Base-by-base conservation (phyloP, 2,888 invertebrate species). In the Agriotes lineatus region DNA sequence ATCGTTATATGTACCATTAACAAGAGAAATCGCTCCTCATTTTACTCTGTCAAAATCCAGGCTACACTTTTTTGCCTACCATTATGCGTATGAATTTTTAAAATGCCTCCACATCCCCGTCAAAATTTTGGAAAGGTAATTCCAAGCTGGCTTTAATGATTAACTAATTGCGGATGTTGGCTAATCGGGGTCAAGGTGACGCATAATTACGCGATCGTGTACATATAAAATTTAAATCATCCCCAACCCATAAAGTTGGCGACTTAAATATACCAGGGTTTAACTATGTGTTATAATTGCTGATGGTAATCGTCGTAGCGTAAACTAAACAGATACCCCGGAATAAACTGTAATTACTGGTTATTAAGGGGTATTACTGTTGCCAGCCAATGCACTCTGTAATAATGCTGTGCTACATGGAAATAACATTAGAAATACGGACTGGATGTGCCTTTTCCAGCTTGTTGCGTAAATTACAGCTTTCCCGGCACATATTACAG, bases 321-420 rank as follows among this genome's bases (percentile, higher is more conserved):
- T 71, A 71, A 71, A 64, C 67, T 64, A 67, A 70, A 71, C 64
- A 71, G 67, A 71, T 68, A 65, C 67, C 59, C 54, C 48, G 61
- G 60, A 60, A 65, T 67, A 67, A 67, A 68, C 70, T 58, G 67
- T 71, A 71, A 71, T 71, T 68, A 71, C 64, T 64, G 33, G 60
- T 71, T 67, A 71, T 71, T 71, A 71, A 64, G 33, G 67, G 70
- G 63, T 63, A 65, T 67, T 67, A 57, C 67, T 58, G 64, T 25
- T 52, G 25, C 58, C 58, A 65, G 48, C 42, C 50, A 59, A 37
- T 65, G 65, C 65, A 59, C 58, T 52, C 16, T 37, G 50, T 39
- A 58, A 50, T 65, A 65, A 57, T 57, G 25, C 64, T 48, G 4
- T 16, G 16, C 12, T 57, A 57, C 64, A 48, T 57, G 52, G 33